Evolutionary conservation across 2,888 invertebrate species (phyloP).

Genomic region (Phortica okadai): DNA sequence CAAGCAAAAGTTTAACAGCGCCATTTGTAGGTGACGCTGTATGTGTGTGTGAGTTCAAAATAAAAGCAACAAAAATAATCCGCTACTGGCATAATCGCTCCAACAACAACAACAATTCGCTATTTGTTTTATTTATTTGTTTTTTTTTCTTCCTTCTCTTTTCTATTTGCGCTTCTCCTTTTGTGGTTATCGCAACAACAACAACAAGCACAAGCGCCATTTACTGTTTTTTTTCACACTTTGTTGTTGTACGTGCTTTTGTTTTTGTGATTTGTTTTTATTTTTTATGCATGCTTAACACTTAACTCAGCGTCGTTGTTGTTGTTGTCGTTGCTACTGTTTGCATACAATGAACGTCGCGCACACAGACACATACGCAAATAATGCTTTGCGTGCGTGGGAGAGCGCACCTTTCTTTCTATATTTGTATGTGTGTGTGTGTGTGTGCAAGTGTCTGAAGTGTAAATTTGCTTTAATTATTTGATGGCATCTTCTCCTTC

Average conservation of each 20-base stretch:
- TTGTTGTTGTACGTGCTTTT: background rate
- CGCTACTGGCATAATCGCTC: background rate
- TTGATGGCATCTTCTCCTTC: conserved; percentile 60
- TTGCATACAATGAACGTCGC: conserved; percentile 31
- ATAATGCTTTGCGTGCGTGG: conserved; percentile 33
- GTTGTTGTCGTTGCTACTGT: conserved; percentile 37
- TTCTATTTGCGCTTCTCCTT: background rate
- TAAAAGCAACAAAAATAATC: background rate
- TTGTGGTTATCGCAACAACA: background rate
- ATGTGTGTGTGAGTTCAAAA: background rate
- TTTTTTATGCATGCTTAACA: conserved; percentile 13
- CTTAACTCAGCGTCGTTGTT: conserved; percentile 32
- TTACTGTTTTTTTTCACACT: background rate
- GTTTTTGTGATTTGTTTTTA: conserved; percentile 32
- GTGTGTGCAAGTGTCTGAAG: conserved; percentile 66
- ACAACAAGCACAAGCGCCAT: background rate
- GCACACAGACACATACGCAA: background rate
- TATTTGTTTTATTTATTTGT: background rate
- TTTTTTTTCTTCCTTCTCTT: background rate
- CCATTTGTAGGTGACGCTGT: background rate
- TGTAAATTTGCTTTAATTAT: conserved; percentile 75
- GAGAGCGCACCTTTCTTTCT: background rate
- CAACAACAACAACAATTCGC: background rate
- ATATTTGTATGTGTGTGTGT: background rate
- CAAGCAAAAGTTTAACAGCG: background rate